phyloP scores from a whole-genome alignment of 1,140 invertebrate species.

The Trichonephila clavata region DNA sequence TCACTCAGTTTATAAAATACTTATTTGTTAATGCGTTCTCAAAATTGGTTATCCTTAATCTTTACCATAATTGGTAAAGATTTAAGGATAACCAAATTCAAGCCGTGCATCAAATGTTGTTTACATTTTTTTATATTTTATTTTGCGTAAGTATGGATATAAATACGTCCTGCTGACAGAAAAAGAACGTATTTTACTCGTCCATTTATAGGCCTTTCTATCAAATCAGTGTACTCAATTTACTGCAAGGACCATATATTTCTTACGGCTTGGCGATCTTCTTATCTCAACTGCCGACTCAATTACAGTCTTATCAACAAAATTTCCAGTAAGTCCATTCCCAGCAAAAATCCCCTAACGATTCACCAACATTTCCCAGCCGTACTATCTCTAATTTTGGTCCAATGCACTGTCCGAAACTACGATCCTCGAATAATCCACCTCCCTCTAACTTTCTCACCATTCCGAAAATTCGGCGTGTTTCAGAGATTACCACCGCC shows the following conservation, averaged over 20 bases:
- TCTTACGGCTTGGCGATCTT: neutral
- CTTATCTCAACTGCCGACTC: neutral
- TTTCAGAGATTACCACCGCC: slow-evolving; percentile 48
- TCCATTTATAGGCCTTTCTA: neutral
- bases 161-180: too few relatives aligned
- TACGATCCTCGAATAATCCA: neutral
- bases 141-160: too few relatives aligned
- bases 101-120: too few relatives aligned
- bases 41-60: too few relatives aligned
- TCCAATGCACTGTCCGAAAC: neutral
- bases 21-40: too few relatives aligned
- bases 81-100: too few relatives aligned
- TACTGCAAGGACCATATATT: neutral
- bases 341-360: neutral
- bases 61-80: too few relatives aligned
- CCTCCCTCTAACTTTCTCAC: neutral
- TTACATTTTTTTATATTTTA: too few relatives aligned
- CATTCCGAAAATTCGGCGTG: neutral
- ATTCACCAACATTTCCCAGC: neutral
- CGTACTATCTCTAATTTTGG: neutral
- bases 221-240: neutral
- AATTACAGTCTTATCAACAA: slow-evolving; percentile 15
- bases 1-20: too few relatives aligned
- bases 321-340: slow-evolving; percentile 12
- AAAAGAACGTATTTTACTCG: too few relatives aligned